phyloP scores from a whole-genome alignment of 1,140 invertebrate genomes.

The Cecropterus lyciades region DNA sequence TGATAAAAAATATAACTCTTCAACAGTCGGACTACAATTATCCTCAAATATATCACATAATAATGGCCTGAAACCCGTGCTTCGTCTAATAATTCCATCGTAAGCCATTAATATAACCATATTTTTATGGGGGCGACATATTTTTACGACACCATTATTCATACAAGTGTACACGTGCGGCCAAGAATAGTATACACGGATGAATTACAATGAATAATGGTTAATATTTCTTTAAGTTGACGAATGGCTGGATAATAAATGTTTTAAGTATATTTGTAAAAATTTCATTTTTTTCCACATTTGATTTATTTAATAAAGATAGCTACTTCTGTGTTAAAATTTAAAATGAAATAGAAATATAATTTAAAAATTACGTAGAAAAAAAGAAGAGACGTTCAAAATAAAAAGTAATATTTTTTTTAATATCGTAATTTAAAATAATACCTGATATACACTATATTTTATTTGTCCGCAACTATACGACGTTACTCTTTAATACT shows the following conservation, averaged over 20 bases:
- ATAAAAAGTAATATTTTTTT: too few relatives aligned
- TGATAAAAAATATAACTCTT: constrained; percentile 34
- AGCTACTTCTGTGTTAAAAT: too few relatives aligned
- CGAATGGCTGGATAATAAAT: constrained; percentile 3
- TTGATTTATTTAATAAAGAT: too few relatives aligned
- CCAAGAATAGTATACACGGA: constrained; percentile 11
- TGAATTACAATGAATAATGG: background rate
- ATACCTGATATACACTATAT: too few relatives aligned
- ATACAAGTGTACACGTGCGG: constrained; percentile 31
- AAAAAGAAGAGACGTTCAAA: too few relatives aligned
- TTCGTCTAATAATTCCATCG: constrained; percentile 51
- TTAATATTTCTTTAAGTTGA: background rate
- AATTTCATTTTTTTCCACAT: background rate
- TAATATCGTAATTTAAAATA: too few relatives aligned
- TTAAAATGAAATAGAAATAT: too few relatives aligned
- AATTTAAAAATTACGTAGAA: too few relatives aligned
- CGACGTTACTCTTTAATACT: background rate
- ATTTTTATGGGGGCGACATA: constrained; percentile 58
- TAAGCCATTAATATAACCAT: constrained; percentile 52
- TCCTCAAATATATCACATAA: constrained; percentile 44
- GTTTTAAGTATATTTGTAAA: background rate
- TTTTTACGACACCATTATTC: constrained; percentile 57
- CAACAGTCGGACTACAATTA: constrained; percentile 43
- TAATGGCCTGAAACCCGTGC: constrained; percentile 40
- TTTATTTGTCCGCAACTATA: constrained; percentile 30